Conservation (phyloP, 2,113 vertebrate species). For the Illadopsis cleaveri region DNA sequence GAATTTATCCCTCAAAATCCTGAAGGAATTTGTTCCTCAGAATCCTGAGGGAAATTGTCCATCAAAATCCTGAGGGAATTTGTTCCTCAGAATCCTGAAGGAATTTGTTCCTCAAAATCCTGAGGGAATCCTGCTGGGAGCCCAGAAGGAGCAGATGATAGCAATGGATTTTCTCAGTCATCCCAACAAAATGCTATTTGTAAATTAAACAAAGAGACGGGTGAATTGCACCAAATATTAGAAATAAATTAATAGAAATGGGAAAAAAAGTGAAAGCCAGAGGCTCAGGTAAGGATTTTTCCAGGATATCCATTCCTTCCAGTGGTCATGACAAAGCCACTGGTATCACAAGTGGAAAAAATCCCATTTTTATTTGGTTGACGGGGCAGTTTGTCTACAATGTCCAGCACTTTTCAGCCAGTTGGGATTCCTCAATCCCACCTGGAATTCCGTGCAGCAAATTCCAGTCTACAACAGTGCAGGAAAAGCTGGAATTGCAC, state of each 20-base stretch:
- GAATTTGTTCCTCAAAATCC: too few species aligned
- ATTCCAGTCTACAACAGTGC: rapidly evolving
- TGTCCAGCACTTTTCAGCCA: background rate
- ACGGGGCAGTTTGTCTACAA: background rate
- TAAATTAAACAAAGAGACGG: background rate
- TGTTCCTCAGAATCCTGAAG: too few species aligned
- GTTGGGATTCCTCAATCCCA: background rate
- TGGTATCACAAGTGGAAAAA: background rate
- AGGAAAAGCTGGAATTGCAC: background rate
- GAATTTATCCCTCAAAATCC: background rate
- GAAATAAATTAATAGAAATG: background rate
- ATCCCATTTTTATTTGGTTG: background rate
- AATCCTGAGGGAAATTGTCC: too few species aligned
- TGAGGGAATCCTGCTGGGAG: background rate
- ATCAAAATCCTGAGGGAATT: too few species aligned
- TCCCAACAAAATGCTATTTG: background rate
- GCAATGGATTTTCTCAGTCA: background rate
- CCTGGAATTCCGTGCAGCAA: background rate
- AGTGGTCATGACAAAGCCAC: background rate
- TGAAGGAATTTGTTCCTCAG: background rate
- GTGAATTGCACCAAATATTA: background rate
- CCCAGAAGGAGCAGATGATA: background rate
- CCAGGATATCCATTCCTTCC: background rate
- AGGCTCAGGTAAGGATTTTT: background rate
- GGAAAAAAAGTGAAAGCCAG: background rate